Evolutionary conservation across 2,113 vertebrate species (phyloP), one percentile per base, ranked within the genome.

Genomic region (Peromyscus polionotus): DNA sequence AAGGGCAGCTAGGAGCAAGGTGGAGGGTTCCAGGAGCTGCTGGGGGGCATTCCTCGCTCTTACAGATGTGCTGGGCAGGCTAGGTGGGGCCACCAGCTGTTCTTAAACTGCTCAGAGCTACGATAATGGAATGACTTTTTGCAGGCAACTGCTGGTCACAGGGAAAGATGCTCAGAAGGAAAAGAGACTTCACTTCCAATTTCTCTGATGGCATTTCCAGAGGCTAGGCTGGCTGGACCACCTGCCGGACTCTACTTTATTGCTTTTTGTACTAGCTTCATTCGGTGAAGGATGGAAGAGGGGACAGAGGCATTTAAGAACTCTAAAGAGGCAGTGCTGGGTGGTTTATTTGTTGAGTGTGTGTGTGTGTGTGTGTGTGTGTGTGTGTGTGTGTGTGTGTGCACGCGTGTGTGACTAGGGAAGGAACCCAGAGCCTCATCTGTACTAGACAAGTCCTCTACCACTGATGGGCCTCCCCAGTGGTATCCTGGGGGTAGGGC

Each of bases 121-220:
- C 93, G 85, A 67, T 90, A 95, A 89, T 73, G 19, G 79, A 97
- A 80, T 80, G 67, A 88, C 75, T 87, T 96, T 90, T 95, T 93
- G 39, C 61, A 87, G 72, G 59, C 59, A 92, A 48, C 88, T 48
- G 14, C 67, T 76, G 68, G 48, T 68, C 67, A 93, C 31, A 75
- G 73, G 65, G 54, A 86, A 96, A 91, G 39, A 84, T 86, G 42
- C 31, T 84, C 85, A 63, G 26, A 80, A 83, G 68, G 42, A 91
- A 94, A 89, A 63, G 91, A 94, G 48, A n/a, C 33, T 72, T 96
- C 72, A 42, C 91, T 97, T 51, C 42, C 87, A 51, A 39, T 75
- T 68, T 88, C 95, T 63, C 42, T 20, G 79, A n/a, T 61, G 87
- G 73, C 87, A 80, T 87, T 84, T 91, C 0, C 3, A 93, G 92